These are phyloP conservation scores for Phoxinus phoxinus DNA, from an alignment of 2,113 vertebrate species.

Conservation along the genomic window DNA sequence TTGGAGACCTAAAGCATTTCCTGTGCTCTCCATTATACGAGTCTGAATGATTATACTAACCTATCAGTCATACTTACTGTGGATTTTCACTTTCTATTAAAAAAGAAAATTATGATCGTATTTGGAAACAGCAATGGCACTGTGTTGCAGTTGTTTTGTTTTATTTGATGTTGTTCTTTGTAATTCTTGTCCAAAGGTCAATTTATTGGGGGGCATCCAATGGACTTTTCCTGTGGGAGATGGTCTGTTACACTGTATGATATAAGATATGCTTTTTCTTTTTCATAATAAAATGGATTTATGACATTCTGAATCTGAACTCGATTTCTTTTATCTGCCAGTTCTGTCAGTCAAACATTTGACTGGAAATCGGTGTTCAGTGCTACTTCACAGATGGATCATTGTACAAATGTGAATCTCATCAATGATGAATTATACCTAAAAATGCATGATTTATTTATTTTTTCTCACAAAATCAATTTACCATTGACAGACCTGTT, in stretches of 20 bases:
- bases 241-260: conserved; percentile 83
- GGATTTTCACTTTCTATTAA: neutral
- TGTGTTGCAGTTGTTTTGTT: conserved; percentile 2
- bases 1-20: neutral
- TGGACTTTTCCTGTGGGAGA: conserved; percentile 69
- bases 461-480: neutral
- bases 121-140: conserved; percentile 29
- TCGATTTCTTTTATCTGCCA: neutral
- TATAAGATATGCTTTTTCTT: conserved; percentile 71
- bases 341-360: conserved; percentile 13
- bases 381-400: neutral
- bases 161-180: conserved; percentile 40
- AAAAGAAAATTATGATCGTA: conserved; percentile 12
- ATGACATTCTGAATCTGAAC: conserved; percentile 54
- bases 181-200: conserved; percentile 38
- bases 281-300: conserved; percentile 79
- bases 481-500: neutral
- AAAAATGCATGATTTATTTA: neutral
- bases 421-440: neutral
- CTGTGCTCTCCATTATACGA: neutral
- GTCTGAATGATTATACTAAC: conserved; percentile 17
- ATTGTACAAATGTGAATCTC: neutral
- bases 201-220: conserved; percentile 65
- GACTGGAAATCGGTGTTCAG: neutral
- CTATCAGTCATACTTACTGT: neutral